phyloP scores from a whole-genome alignment of 2,888 invertebrate genomes.

The Amphipyra tragopoginis region DNA sequence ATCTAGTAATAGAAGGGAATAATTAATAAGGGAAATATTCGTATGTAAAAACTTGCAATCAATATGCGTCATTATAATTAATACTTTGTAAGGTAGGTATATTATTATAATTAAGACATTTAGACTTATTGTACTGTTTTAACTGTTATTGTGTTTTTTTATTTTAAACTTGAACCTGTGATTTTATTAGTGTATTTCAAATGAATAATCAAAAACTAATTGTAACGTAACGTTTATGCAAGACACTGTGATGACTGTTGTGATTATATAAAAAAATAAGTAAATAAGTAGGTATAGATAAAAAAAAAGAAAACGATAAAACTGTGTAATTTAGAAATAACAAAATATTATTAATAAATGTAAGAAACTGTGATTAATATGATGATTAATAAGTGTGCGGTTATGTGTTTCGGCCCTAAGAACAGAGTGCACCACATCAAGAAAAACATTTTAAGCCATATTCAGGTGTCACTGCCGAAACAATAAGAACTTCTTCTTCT shows the following conservation, averaged over 20 bases:
- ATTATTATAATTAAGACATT: slow-evolving; percentile 52
- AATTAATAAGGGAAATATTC: slow-evolving; percentile 52
- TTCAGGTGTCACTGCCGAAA: slow-evolving; percentile 55
- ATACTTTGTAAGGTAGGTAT: slow-evolving; percentile 53
- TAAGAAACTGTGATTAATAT: slow-evolving; percentile 50
- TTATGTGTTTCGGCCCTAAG: slow-evolving; percentile 23
- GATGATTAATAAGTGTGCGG: slow-evolving; percentile 55
- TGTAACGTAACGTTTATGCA: slow-evolving; percentile 43
- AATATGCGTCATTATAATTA: slow-evolving; percentile 53
- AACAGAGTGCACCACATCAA: slow-evolving; percentile 51
- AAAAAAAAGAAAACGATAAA: slow-evolving; percentile 54
- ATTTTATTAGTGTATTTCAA: slow-evolving; percentile 57
- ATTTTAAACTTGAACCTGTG: slow-evolving; percentile 56
- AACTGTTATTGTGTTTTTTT: slow-evolving; percentile 57
- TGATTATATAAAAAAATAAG: slow-evolving; percentile 52
- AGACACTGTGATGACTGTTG: slow-evolving; percentile 47
- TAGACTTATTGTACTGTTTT: slow-evolving; percentile 55
- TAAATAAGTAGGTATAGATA: slow-evolving; percentile 53
- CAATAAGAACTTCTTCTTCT: slow-evolving; percentile 54
- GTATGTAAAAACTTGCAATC: slow-evolving; percentile 52
- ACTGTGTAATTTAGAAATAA: slow-evolving; percentile 54
- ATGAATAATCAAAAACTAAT: slow-evolving; percentile 47
- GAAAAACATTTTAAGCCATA: slow-evolving; percentile 54
- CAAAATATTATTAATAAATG: slow-evolving; percentile 54
- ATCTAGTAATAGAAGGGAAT: slow-evolving; percentile 52